Evolutionary conservation across 2,888 invertebrate genomes (phyloP).

Genomic region (Volucella zonaria): DNA sequence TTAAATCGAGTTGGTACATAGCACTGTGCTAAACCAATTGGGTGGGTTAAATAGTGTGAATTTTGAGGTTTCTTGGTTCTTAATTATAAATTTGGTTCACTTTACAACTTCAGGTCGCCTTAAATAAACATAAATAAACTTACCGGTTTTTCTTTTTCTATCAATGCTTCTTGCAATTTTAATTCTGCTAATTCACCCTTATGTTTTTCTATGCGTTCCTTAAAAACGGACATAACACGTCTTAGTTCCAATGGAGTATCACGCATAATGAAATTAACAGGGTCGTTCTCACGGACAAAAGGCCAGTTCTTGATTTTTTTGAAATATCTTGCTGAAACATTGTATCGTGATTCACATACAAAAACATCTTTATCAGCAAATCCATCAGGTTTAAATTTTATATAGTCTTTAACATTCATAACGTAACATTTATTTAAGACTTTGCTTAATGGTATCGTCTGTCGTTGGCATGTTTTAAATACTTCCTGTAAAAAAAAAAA

Average conservation of each 20-base stretch:
- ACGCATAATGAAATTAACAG: conserved; percentile 86
- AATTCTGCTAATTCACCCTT: conserved; percentile 94
- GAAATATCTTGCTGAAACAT: conserved; percentile 92
- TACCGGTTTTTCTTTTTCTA: conserved; percentile 94
- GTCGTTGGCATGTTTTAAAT: conserved; percentile 95
- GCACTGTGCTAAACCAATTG: too few relatives aligned
- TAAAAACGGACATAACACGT: conserved; percentile 95
- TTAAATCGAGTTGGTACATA: too few relatives aligned
- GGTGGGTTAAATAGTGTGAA: too few relatives aligned
- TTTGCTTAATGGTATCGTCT: conserved; percentile 92
- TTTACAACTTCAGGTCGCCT: too few relatives aligned
- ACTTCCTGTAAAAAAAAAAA: conserved; percentile 86
- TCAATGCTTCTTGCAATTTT: conserved; percentile 91
- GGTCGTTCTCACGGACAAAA: conserved; percentile 84
- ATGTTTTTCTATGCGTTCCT: conserved; percentile 94
- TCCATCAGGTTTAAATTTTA: conserved; percentile 93
- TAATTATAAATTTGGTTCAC: too few relatives aligned
- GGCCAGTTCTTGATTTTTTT: conserved; percentile 95
- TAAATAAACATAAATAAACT: conserved; percentile 76
- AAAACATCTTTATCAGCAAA: conserved; percentile 96
- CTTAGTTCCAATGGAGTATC: conserved; percentile 91
- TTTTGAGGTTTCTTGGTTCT: too few relatives aligned
- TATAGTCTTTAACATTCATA: conserved; percentile 96
- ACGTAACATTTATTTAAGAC: conserved; percentile 95
- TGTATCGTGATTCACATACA: conserved; percentile 98